phyloP scores from a whole-genome alignment of 2,888 invertebrate species.

The Drosophila emarginata region DNA sequence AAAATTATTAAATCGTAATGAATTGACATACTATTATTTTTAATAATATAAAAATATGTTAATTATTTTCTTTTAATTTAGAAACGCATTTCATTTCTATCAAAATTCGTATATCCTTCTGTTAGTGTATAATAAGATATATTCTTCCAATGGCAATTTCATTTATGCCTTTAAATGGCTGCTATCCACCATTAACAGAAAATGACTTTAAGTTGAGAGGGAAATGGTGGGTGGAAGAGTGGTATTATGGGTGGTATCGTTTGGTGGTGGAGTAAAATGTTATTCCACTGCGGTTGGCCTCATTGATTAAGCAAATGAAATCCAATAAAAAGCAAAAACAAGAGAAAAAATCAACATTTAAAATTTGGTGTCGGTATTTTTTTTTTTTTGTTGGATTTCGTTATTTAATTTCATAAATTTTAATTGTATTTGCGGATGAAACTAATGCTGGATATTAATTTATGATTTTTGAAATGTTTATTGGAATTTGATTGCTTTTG shows the following conservation, averaged over 20 bases:
- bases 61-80: too few relatives aligned
- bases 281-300: conserved; percentile 52
- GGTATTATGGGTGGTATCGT: background rate
- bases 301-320: conserved; percentile 62
- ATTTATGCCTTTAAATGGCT: conserved; percentile 41
- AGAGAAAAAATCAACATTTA: conserved; percentile 35
- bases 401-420: conserved; percentile 54
- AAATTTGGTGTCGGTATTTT: conserved; percentile 39
- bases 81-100: too few relatives aligned
- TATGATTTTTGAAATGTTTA: conserved; percentile 16
- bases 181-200: conserved; percentile 32
- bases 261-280: conserved; percentile 29
- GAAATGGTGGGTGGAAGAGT: background rate
- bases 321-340: conserved; percentile 38
- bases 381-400: conserved; percentile 50
- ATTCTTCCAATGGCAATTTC: conserved; percentile 21
- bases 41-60: too few relatives aligned
- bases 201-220: conserved; percentile 34
- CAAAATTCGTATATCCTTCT: background rate
- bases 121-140: background rate
- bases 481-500: conserved; percentile 19
- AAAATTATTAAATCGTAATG: too few relatives aligned
- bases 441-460: background rate
- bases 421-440: conserved; percentile 46
- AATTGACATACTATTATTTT: too few relatives aligned